Conservation (phyloP, 35 echinoderm and acorn worm species). For the Heliocidaris tuberculata region DNA sequence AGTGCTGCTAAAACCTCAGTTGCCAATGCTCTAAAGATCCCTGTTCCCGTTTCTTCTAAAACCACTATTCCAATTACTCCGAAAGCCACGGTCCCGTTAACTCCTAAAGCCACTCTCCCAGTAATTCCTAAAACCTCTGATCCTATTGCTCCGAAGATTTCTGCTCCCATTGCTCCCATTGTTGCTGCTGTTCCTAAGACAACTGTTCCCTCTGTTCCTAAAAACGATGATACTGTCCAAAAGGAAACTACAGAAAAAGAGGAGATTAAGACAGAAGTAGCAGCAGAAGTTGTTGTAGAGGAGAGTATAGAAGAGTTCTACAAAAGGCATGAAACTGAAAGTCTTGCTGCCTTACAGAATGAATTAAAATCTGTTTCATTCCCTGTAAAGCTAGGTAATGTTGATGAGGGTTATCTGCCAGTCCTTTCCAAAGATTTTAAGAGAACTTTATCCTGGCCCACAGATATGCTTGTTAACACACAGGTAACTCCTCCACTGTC, state of each 20-base stretch:
- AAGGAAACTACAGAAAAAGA: constrained; percentile 17
- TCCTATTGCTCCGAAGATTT: background rate
- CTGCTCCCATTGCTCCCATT: background rate
- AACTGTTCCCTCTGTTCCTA: background rate
- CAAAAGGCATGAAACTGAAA: constrained; percentile 33
- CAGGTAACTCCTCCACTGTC: constrained; percentile 43
- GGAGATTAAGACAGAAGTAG: background rate
- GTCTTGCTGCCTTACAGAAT: background rate
- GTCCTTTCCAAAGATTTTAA: constrained; percentile 59
- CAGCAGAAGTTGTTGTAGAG: background rate
- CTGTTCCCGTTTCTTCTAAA: background rate
- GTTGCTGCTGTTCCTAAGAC: background rate
- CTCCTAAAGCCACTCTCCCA: background rate
- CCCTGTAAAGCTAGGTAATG: constrained; percentile 30
- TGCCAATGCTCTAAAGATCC: background rate
- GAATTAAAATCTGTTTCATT: constrained; percentile 20
- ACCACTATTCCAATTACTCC: background rate
- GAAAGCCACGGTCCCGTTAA: background rate
- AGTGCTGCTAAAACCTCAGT: background rate
- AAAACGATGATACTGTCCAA: background rate
- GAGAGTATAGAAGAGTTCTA: constrained; percentile 43
- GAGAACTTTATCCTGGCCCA: constrained; percentile 66
- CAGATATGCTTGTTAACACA: constrained; percentile 61
- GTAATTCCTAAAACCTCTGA: no score
- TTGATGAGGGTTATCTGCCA: constrained; percentile 60